Evolutionary conservation across 2,888 invertebrate species (phyloP), one percentile per base, ranked within the genome.

Genomic region (Aproaerema taeniolella): DNA sequence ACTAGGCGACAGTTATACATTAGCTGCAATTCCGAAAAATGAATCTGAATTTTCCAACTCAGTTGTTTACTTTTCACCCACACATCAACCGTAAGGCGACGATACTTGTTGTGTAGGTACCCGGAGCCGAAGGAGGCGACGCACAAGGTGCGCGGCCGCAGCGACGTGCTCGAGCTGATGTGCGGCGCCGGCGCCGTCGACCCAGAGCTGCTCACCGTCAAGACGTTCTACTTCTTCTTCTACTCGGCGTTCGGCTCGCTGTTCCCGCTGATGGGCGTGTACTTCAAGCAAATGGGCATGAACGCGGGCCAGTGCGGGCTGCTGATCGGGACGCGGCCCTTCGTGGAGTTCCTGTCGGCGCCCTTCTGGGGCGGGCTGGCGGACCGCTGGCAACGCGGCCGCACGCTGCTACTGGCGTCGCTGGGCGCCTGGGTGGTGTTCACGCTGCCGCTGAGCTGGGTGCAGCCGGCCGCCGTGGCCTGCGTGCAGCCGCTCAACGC

Each of bases 251-350:
- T 99, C 73, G 99, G 99, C 4, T 97, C 97, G 1, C 89, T 99
- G 10, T 99, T 99, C 72, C 99, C 99, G 0, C 87, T 99, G 46
- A 95, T 99, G 93, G 99, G 98, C 25, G 96, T 99, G 31, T 99
- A 99, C 86, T 99, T 99, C 89, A 99, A 99, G 87, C 99, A 99
- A 88, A 94, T 99, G 93, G 98, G 98, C 44, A 98, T 99, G 97
- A 98, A 98, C 80, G 96, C 98, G 1, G 94, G 94, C 11, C 98
- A 98, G 73, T 95, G 96, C 65, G 98, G 98, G 4, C 88, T 96
- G 41, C 89, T 96, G n/a, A 95, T 98, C 57, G 99, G 99, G 15
- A 93, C 96, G 55, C 89, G 99, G 46, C 99, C 99, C 1, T 96
- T 99, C 72, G 95, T 99, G 33, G 99, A 99, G 81, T 98, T 99